Evolutionary conservation across 2,797 vertebrate species (phyloP).

Genomic region (Anguilla pacifica): DNA sequence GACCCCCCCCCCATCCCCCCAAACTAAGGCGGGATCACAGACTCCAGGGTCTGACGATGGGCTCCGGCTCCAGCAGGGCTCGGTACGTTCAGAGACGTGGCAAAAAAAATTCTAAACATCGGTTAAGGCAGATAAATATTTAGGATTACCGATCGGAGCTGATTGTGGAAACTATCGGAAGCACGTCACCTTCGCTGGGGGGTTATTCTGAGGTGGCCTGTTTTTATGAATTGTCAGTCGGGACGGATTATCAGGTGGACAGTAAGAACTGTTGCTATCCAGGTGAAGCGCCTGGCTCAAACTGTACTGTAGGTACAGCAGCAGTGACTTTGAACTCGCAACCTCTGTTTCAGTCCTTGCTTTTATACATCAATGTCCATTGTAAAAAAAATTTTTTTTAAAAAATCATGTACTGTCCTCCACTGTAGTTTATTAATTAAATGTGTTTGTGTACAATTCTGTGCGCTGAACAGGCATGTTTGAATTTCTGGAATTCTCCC

Average conservation of each 20-base stretch:
- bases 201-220: not conserved
- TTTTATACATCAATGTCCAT: not conserved
- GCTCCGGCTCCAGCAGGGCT: not conserved
- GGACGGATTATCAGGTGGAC: not conserved
- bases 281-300: not conserved
- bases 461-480: not conserved
- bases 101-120: not conserved
- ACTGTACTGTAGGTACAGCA: not conserved
- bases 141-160: not conserved
- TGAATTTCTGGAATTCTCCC: not conserved
- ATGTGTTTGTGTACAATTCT: not conserved
- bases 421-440: not conserved
- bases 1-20: not conserved
- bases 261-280: not conserved
- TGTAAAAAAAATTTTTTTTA: too few relatives aligned
- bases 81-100: not conserved
- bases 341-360: not conserved
- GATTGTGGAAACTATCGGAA: not conserved
- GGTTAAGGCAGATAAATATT: not conserved
- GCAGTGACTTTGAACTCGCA: not conserved
- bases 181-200: not conserved
- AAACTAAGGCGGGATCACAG: not conserved
- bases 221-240: not conserved
- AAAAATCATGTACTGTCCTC: not conserved
- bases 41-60: not conserved